These are phyloP conservation scores for Arothron firmamentum DNA, from an alignment of 2,113 vertebrate genomes.

Conservation along the genomic window DNA sequence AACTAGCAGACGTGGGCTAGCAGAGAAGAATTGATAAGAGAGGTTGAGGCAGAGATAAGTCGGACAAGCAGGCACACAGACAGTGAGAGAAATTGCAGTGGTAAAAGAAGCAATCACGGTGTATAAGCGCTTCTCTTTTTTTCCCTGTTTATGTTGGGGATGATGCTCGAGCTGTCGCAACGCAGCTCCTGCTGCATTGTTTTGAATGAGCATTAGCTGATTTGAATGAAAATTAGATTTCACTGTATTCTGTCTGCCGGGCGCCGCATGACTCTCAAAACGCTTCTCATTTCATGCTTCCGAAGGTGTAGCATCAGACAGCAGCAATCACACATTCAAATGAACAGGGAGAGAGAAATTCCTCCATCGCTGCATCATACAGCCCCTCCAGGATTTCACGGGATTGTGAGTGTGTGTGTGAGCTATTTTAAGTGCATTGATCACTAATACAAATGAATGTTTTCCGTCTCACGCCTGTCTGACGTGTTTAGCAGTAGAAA, in stretches of 20 bases:
- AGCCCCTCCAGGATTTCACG: no score
- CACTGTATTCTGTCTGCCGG: slow-evolving; percentile 49
- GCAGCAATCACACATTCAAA: slow-evolving; percentile 64
- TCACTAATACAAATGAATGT: no score
- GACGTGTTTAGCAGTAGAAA: no score
- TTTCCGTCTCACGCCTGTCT: no score
- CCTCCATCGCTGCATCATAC: slow-evolving; percentile 34
- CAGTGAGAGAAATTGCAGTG: slow-evolving; percentile 18
- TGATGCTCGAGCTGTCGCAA: slow-evolving; percentile 30
- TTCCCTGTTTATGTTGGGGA: background rate
- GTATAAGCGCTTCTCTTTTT: slow-evolving; percentile 11
- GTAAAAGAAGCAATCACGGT: slow-evolving; percentile 13
- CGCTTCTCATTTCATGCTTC: slow-evolving; percentile 65
- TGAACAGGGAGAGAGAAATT: slow-evolving; percentile 51
- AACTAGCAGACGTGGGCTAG: slow-evolving; percentile 19
- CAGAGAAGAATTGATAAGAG: slow-evolving; percentile 33
- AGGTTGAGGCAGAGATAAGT: slow-evolving; percentile 22
- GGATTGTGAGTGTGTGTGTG: no score
- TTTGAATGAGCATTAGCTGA: slow-evolving; percentile 44
- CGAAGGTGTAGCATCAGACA: slow-evolving; percentile 53
- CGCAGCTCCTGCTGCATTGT: slow-evolving; percentile 34
- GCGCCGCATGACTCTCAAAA: slow-evolving; percentile 51
- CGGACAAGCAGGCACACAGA: slow-evolving; percentile 10
- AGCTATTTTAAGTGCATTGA: no score
- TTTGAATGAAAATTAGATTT: slow-evolving; percentile 59